Conservation (phyloP, 2,797 vertebrate species). For the Amblyraja radiata region DNA sequence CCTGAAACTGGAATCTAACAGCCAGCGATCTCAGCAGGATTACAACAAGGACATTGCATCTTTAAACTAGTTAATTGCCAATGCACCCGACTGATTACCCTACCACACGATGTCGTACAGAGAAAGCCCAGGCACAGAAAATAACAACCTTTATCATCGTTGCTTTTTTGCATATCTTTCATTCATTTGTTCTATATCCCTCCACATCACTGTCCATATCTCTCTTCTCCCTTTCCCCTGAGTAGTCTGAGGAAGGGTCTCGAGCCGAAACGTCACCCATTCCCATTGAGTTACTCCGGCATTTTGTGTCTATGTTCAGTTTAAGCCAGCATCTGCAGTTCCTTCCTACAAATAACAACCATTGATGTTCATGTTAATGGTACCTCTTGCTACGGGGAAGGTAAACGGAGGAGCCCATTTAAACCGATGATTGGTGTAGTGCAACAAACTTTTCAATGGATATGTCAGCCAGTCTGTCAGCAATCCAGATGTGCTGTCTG, state of each 20-base stretch:
- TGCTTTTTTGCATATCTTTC: no score
- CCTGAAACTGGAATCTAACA: background rate
- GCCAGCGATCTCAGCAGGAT: background rate
- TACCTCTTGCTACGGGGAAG: slow-evolving; percentile 64
- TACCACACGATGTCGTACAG: slow-evolving; percentile 54
- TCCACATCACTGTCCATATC: no score
- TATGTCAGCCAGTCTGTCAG: slow-evolving; percentile 53
- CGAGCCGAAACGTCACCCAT: no score
- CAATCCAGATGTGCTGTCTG: slow-evolving; percentile 80
- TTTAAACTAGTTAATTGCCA: slow-evolving; percentile 7
- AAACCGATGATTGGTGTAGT: slow-evolving; percentile 56
- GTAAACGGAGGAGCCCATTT: slow-evolving; percentile 60
- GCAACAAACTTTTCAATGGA: slow-evolving; percentile 49
- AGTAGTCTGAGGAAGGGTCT: no score
- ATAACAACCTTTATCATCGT: slow-evolving; percentile 46
- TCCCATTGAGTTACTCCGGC: no score
- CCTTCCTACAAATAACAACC: slow-evolving; percentile 40
- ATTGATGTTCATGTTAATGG: slow-evolving; percentile 62
- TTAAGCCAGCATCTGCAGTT: no score
- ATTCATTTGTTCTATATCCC: no score
- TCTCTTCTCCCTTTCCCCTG: no score
- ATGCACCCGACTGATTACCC: background rate
- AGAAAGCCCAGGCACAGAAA: slow-evolving; percentile 55
- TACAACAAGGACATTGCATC: background rate
- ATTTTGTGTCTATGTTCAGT: no score